Conservation (phyloP, 1,140 invertebrate species). For the Thalassaphorura encarpata region DNA sequence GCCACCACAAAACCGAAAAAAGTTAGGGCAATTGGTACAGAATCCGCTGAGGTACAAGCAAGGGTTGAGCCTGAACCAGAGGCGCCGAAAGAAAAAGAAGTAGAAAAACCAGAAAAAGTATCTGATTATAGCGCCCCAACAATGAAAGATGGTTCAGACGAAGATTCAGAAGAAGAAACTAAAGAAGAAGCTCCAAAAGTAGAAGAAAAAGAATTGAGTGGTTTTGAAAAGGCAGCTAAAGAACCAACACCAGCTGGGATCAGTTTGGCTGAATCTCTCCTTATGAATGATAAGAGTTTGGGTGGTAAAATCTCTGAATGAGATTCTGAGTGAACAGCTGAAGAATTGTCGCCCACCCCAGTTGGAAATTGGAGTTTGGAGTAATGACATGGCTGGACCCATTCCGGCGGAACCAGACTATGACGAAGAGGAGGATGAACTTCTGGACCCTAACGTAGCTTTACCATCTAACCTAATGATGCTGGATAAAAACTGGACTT, state of each 20-base stretch:
- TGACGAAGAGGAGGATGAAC: conserved; percentile 36
- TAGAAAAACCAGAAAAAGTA: conserved; percentile 10
- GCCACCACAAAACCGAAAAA: neutral
- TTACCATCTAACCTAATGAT: conserved; percentile 39
- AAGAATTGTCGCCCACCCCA: conserved; percentile 41
- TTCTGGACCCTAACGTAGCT: conserved; percentile 38
- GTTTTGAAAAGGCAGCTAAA: conserved; percentile 32
- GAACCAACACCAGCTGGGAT: conserved; percentile 22
- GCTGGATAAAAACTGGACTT: conserved; percentile 34
- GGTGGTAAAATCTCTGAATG: conserved; percentile 39
- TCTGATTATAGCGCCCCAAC: no score
- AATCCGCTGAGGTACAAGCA: neutral
- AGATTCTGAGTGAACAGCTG: conserved; percentile 41
- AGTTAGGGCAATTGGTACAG: neutral
- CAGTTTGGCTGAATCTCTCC: conserved; percentile 24
- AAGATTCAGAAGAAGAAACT: no score
- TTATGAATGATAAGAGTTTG: conserved; percentile 24
- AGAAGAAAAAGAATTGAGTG: conserved; percentile 29
- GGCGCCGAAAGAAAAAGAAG: neutral
- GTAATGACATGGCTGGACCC: conserved; percentile 65
- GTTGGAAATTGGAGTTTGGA: conserved; percentile 82
- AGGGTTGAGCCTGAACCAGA: conserved; percentile 10
- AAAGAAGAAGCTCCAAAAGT: conserved; percentile 20
- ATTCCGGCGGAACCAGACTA: conserved; percentile 25
- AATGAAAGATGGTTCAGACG: no score